Evolutionary conservation across 2,113 vertebrate genomes (phyloP), one percentile per base, ranked within the genome.

Genomic region (Cynoglossus semilaevis): DNA sequence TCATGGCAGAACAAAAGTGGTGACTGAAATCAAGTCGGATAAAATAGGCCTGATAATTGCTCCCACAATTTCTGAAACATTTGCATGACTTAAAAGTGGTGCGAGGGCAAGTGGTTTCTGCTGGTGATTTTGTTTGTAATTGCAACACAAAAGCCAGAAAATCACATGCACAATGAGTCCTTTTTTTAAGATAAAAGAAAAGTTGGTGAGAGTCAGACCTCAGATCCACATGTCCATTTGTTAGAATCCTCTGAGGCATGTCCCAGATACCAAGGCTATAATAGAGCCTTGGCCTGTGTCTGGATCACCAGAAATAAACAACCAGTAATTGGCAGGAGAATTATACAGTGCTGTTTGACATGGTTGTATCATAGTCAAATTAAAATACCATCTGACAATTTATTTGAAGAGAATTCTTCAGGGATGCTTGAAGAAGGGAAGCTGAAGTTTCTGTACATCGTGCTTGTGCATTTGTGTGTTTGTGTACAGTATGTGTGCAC

Each of bases 231-330:
- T 15, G 67, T 86, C 58, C 58, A 64, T 77, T 70, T 79, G 78
- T 66, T 47, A 46, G 48, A 36, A 76, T 70, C 74, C 74, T 83
- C 69, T 64, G 37, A 64, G 51, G 69, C 82, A 76, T 83, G 76
- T 69, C 78, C 72, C 78, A 86, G 67, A 82, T 85, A 76, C 76
- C 61, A 62, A 69, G 74, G 81, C 79, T 64, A 67, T 83, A 80
- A 83, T 70, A 69, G 67, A 82, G 63, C 59, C 69, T 76, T 81
- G 72, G 63, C 80, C 81, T 77, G 69, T 72, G 80, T 86, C 67
- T 80, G 72, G 82, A 72, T 83, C 65, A 75, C 78, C 81, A 88
- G 78, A 86, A 87, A 87, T 83, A 82, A 84, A 89, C 70, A 79
- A 79, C 58, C 70, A 34, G 35, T 49, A 50, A 63, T 9, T 65